Evolutionary conservation across 2,888 invertebrate species (phyloP).

Genomic region (Drosophila pseudotakahashii): DNA sequence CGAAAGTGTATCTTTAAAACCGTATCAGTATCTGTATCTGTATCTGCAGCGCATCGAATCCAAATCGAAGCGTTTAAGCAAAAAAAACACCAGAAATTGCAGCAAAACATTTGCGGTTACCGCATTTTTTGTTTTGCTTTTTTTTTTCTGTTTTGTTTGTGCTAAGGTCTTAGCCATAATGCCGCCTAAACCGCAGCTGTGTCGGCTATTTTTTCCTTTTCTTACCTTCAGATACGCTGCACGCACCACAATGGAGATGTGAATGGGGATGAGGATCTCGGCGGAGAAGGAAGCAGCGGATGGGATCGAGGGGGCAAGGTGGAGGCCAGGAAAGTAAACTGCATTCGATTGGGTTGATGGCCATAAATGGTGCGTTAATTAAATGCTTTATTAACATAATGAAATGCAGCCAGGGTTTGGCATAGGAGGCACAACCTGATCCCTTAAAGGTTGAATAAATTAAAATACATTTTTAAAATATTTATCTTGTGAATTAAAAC

Average conservation of each 20-base stretch:
- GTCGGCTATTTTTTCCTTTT: slow-evolving; percentile 34
- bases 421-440: not conserved
- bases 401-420: slow-evolving; percentile 23
- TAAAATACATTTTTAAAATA: not conserved
- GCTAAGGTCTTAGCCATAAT: slow-evolving; percentile 47
- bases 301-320: not conserved
- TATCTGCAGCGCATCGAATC: slow-evolving; percentile 41
- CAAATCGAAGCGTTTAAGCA: slow-evolving; percentile 39
- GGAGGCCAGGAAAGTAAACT: slow-evolving; percentile 33
- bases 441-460: slow-evolving; percentile 5
- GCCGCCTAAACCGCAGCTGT: slow-evolving; percentile 59
- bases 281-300: not conserved
- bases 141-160: slow-evolving; percentile 9
- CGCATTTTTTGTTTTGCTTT: slow-evolving; percentile 26
- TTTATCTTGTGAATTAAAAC: not conserved
- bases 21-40: slow-evolving; percentile 33
- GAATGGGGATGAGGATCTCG: slow-evolving; percentile 39
- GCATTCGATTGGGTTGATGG: slow-evolving; percentile 42
- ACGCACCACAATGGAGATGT: slow-evolving; percentile 59
- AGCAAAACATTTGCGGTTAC: slow-evolving; percentile 67
- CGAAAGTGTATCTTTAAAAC: slow-evolving; percentile 47
- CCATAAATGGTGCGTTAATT: slow-evolving; percentile 68
- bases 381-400: slow-evolving; percentile 60
- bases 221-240: slow-evolving; percentile 44
- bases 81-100: slow-evolving; percentile 45